These are phyloP conservation scores for Parazoanthus swiftii DNA, from an alignment of 92 coral and sea anemone genomes.

Conservation along the genomic window DNA sequence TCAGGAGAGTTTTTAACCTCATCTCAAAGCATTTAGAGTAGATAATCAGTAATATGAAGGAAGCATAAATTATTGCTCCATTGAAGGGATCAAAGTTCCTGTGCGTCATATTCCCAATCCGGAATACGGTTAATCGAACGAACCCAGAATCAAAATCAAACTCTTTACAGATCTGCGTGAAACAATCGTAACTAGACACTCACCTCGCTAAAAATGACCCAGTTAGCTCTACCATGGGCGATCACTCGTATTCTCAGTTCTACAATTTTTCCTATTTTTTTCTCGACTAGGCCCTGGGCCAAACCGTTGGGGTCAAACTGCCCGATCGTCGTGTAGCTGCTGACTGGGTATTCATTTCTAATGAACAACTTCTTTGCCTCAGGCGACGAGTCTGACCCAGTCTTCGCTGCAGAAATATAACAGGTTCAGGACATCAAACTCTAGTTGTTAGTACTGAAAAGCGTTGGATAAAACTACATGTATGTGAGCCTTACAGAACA, in stretches of 20 bases:
- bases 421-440: background rate
- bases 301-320: slow-evolving; percentile 66
- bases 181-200: slow-evolving; percentile 7
- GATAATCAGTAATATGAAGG: too few species aligned
- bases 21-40: too few species aligned
- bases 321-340: slow-evolving; percentile 73
- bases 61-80: background rate
- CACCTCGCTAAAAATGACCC: slow-evolving; percentile 97
- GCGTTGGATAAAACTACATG: too few species aligned
- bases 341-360: slow-evolving; percentile 68
- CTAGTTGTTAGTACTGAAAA: too few species aligned
- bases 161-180: too few species aligned
- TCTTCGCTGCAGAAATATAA: slow-evolving; percentile 5
- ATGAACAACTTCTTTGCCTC: slow-evolving; percentile 79
- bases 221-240: slow-evolving; percentile 79
- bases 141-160: too few species aligned
- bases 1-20: too few species aligned
- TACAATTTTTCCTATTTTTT: slow-evolving; percentile 63
- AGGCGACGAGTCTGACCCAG: slow-evolving; percentile 65
- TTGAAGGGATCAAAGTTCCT: background rate
- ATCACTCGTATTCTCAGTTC: slow-evolving; percentile 85
- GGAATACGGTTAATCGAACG: too few species aligned
- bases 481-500: too few species aligned
- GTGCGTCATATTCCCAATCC: too few species aligned
- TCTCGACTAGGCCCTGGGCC: slow-evolving; percentile 73